Evolutionary conservation across 2,797 vertebrate species (phyloP).

Genomic region (Peromyscus melanophrys): DNA sequence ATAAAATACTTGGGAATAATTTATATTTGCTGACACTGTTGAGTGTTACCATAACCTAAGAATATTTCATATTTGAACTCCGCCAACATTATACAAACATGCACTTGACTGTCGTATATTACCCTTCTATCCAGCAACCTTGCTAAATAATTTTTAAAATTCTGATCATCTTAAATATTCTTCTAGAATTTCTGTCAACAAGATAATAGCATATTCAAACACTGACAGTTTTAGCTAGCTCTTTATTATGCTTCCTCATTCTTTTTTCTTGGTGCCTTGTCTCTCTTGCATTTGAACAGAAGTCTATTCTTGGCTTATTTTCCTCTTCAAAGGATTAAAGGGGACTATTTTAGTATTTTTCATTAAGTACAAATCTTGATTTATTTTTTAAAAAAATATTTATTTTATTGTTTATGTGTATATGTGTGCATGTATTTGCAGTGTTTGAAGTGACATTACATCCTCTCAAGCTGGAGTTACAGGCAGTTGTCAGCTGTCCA

Average conservation of each 20-base stretch:
- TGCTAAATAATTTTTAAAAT: constrained; percentile 50
- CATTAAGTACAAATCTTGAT: not conserved
- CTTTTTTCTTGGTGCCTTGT: not conserved
- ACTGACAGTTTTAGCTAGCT: constrained; percentile 6
- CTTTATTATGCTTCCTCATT: not conserved
- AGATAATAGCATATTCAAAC: constrained; percentile 23
- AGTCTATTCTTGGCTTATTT: constrained; percentile 17
- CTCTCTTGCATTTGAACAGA: not conserved
- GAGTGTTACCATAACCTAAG: constrained; percentile 43
- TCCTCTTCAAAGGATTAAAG: constrained; percentile 34
- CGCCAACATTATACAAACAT: not conserved
- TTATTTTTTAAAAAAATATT: not conserved
- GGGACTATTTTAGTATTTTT: constrained; percentile 4
- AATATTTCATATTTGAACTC: constrained; percentile 43
- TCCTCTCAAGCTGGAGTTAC: not conserved
- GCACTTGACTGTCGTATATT: constrained; percentile 43
- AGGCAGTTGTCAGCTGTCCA: not conserved
- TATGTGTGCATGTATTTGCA: not conserved
- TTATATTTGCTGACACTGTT: constrained; percentile 45
- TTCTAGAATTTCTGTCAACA: constrained; percentile 32
- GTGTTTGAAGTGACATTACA: not conserved
- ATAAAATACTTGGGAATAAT: not conserved
- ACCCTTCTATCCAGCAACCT: constrained; percentile 51
- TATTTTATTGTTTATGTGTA: not conserved
- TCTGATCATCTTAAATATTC: constrained; percentile 36